phyloP scores from a whole-genome alignment of 1,140 invertebrate species.

The Helicoverpa armigera region DNA sequence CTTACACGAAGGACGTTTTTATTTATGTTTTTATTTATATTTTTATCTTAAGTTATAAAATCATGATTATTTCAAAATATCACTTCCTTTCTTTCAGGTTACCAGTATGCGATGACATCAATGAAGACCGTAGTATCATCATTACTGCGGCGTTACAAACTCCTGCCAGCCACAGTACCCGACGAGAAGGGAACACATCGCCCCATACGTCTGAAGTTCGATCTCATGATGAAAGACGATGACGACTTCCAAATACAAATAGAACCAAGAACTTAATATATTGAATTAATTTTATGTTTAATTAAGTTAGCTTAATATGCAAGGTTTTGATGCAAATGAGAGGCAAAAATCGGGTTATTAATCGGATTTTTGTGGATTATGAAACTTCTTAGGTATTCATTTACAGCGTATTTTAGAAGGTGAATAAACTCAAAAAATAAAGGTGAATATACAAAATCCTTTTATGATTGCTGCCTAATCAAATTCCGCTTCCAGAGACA shows the following conservation, averaged over 20 bases:
- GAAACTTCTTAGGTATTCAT: no score
- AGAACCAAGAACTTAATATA: constrained; percentile 39
- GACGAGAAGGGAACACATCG: neutral
- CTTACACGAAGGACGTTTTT: no score
- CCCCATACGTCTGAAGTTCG: constrained; percentile 43
- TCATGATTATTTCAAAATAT: neutral
- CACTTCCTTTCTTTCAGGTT: constrained; percentile 59
- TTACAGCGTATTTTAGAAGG: no score
- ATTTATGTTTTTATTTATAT: neutral
- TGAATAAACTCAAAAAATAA: no score
- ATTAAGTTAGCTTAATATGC: no score
- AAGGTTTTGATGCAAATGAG: no score
- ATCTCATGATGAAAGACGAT: constrained; percentile 56
- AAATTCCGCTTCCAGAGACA: no score
- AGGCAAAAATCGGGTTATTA: no score
- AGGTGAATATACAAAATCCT: no score
- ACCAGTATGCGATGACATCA: constrained; percentile 73
- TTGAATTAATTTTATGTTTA: neutral
- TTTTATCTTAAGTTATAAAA: neutral
- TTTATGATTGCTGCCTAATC: no score
- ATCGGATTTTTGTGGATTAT: no score
- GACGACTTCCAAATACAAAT: constrained; percentile 57
- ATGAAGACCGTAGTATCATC: constrained; percentile 70
- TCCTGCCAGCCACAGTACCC: constrained; percentile 45
- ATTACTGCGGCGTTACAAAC: constrained; percentile 63